Evolutionary conservation across 2,888 invertebrate genomes (phyloP).

Genomic region (Malthinus flaveolus): DNA sequence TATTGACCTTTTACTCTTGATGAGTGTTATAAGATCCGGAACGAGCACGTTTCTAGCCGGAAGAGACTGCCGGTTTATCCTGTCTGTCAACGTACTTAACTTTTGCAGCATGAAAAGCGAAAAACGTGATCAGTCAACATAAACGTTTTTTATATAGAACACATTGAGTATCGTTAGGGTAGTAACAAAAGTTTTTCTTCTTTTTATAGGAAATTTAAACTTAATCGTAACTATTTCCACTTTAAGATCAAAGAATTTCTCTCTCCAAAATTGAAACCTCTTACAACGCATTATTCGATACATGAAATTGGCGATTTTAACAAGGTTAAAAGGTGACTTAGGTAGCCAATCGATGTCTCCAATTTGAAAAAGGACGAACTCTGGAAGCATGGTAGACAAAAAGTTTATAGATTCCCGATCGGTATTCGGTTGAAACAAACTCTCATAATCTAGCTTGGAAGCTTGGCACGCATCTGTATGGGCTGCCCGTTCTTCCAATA

Average conservation of each 20-base stretch:
- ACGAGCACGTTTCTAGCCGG: conserved; percentile 45
- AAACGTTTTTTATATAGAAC: conserved; percentile 41
- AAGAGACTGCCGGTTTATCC: conserved; percentile 47
- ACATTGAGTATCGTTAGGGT: conserved; percentile 41
- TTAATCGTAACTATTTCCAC: not conserved
- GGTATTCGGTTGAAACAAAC: too few relatives aligned
- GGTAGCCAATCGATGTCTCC: too few relatives aligned
- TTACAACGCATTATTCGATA: too few relatives aligned
- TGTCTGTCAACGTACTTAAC: conserved; percentile 47
- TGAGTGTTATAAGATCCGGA: conserved; percentile 37
- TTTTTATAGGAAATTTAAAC: conserved; percentile 24
- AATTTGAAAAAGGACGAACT: too few relatives aligned
- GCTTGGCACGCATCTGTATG: too few relatives aligned
- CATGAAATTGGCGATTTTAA: too few relatives aligned
- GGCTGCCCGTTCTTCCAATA: too few relatives aligned
- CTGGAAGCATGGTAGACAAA: too few relatives aligned
- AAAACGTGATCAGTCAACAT: conserved; percentile 49
- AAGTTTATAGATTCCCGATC: too few relatives aligned
- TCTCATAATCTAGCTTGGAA: too few relatives aligned
- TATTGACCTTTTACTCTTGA: conserved; percentile 19
- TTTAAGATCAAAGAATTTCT: not conserved
- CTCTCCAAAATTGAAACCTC: not conserved
- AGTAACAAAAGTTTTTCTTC: conserved; percentile 18
- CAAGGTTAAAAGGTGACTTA: too few relatives aligned
- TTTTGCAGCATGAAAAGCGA: conserved; percentile 43